These are phyloP conservation scores for Melinaea marsaeus DNA, from an alignment of 2,888 invertebrate species.

Conservation along the genomic window DNA sequence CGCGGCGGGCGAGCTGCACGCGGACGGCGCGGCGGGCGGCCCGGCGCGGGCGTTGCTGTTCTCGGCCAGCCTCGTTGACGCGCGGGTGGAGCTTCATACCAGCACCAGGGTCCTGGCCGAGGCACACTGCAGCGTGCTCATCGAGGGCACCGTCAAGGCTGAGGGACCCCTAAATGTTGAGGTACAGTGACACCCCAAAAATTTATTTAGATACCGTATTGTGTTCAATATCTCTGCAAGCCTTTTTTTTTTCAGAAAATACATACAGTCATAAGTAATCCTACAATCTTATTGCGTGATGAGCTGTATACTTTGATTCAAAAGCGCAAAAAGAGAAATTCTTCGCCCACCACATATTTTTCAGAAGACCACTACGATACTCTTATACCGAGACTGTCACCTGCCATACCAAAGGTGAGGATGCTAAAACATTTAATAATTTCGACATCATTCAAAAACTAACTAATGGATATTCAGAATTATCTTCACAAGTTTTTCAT, in stretches of 20 bases:
- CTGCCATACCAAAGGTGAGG: constrained; percentile 87
- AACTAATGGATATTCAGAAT: no score
- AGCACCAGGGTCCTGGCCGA: constrained; percentile 82
- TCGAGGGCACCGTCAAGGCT: constrained; percentile 88
- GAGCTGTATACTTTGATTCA: constrained; percentile 75
- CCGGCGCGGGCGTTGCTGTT: constrained; percentile 83
- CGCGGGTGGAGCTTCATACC: constrained; percentile 77
- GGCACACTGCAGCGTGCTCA: constrained; percentile 83
- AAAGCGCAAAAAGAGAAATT: constrained; percentile 51
- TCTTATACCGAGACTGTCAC: constrained; percentile 81
- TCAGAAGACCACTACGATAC: constrained; percentile 54
- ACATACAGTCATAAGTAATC: constrained; percentile 79
- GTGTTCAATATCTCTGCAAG: not conserved
- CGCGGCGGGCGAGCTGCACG: constrained; percentile 83
- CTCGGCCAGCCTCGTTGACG: constrained; percentile 83
- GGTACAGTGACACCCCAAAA: constrained; percentile 58
- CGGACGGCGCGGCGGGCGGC: constrained; percentile 85
- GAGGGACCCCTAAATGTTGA: constrained; percentile 91
- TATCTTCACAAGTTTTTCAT: not conserved
- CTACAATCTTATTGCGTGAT: constrained; percentile 76
- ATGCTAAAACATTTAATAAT: not conserved
- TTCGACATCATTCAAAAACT: no score
- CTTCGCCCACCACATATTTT: constrained; percentile 25
- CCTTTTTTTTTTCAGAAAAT: constrained; percentile 76
- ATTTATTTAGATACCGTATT: not conserved